A percentile compares a stretch with the other conserved stretches of the same genome.
Conservation (phyloP, 2,797 vertebrate species). For the Acrossocheilus wenchowensis region DNA sequence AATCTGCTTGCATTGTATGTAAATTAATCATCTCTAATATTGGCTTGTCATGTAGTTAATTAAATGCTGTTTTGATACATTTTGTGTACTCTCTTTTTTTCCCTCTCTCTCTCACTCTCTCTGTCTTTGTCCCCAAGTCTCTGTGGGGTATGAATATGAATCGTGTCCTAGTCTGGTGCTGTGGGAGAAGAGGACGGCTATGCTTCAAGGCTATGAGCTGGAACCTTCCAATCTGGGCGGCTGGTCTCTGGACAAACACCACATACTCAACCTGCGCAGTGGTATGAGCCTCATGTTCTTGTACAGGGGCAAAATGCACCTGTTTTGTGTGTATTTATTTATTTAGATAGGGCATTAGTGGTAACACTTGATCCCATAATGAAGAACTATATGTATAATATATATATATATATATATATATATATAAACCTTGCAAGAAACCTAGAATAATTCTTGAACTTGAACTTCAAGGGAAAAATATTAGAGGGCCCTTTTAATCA, state of each 20-base stretch:
- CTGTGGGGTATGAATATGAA: conserved; percentile 97
- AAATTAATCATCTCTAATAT: conserved; percentile 48
- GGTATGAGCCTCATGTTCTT: conserved; percentile 76
- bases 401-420: no score
- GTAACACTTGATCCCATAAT: not conserved
- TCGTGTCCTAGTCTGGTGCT: conserved; percentile 94
- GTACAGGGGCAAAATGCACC: not conserved
- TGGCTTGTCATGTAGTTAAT: conserved; percentile 49
- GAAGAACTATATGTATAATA: not conserved
- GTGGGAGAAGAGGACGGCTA: conserved; percentile 96
- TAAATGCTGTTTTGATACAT: conserved; percentile 50
- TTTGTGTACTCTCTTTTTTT: conserved; percentile 21
- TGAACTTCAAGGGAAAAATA: no score
- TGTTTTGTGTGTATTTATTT: not conserved
- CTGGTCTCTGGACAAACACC: conserved; percentile 97
- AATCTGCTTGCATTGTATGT: conserved; percentile 44
- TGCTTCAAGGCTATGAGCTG: conserved; percentile 95
- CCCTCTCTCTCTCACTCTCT: not conserved
- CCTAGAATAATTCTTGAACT: no score
- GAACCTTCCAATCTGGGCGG: conserved; percentile 95
- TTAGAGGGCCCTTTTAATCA: no score
- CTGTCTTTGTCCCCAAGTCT: conserved; percentile 78
- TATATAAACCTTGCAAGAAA: no score
- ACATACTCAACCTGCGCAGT: conserved; percentile 93
- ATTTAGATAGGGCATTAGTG: not conserved